Evolutionary conservation across 2,113 vertebrate genomes (phyloP), one percentile per base, ranked within the genome.

Genomic region (Sceloporus tristichus): DNA sequence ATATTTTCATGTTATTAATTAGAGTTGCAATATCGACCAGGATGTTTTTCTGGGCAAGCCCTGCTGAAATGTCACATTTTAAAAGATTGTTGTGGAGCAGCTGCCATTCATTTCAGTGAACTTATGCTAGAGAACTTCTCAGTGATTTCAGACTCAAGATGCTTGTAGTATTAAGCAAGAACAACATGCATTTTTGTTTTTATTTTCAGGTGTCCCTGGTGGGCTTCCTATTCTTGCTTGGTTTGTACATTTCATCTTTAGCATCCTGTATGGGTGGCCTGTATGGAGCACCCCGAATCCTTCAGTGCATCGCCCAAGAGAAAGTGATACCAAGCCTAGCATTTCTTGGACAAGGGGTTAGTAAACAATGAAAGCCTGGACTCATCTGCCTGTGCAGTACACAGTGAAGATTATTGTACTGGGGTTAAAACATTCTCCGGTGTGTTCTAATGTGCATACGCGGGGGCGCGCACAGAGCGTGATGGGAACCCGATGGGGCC

Each of bases 201-300:
- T 86, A 94, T 97, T 94, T 95, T 79, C 92, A 99, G 99, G 99
- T 99, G 89, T 99, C 99, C 92, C 97, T 99, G 94, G 98, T 99
- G 92, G 99, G 99, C 88, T 98, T 99, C 97, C 97, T 99, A 87
- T 99, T 99, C 96, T 97, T 99, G 84, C 93, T 99, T 85, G 99
- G 99, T 81, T 96, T 99, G 76, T 99, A 99, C 95, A 97, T 99
- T 97, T 99, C 99, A 0, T 99, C 98, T 66, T 95, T 99, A 96
- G 99, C 99, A 84, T 99, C 99, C 95, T 99, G 99, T 92, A 99
- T 99, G 99, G 98, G 98, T 34, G 98, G 98, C 84, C 96, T 99
- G 68, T 99, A 99, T 0, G 98, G 98, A 88, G 99, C 98, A 71
- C 99, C 99, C 95, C 97, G 99, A 95, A 99, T 99, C 94, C 98